Evolutionary conservation across 2,113 vertebrate genomes (phyloP), one percentile per base, ranked within the genome.

Genomic region (Xiphias gladius): DNA sequence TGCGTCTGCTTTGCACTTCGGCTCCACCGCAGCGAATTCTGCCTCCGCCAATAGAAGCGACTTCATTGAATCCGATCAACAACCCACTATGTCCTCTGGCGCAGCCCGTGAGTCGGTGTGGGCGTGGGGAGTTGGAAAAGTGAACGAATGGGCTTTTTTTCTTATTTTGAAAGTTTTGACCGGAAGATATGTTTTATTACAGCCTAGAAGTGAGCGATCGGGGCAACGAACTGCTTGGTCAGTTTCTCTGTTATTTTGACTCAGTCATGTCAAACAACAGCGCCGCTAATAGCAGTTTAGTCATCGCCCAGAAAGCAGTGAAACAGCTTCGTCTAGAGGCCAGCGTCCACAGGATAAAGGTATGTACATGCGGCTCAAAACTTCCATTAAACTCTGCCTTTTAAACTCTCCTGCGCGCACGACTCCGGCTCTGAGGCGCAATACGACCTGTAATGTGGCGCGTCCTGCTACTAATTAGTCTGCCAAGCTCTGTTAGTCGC

Each of bases 271-370:
- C 90, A 12, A 93, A 85, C 89, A 93, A 61, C 88, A 74, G 80
- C 61, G 83, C 78, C 24, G 39, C 83, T 46, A 91, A 48, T 89
- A 92, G 92, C 88, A 89, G 88, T 20, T 2, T 93, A 11, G 83
- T 37, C 35, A 16, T 91, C 32, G 92, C 90, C 19, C 92, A 91
- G 83, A 93, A 87, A 68, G 84, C 92, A 1, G 90, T 93, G 37
- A 91, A 88, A 14, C 92, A 93, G 88, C 92, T 93, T 13, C 89
- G 90, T 2, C 79, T 93, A 8, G 92, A 93, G 86, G 92, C 90
- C 74, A 91, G 92, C 26, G 88, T 93, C 71, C 84, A 73, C 5
- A 69, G 92, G 83, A 89, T 93, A 4, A 93, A 91, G 88, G 91
- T 91, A 19, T 0, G 58, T 22, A 5, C 1, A 28, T 24, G 1